Base-by-base conservation (phyloP, 1,140 invertebrate species). In the Hormaphis cornu region DNA sequence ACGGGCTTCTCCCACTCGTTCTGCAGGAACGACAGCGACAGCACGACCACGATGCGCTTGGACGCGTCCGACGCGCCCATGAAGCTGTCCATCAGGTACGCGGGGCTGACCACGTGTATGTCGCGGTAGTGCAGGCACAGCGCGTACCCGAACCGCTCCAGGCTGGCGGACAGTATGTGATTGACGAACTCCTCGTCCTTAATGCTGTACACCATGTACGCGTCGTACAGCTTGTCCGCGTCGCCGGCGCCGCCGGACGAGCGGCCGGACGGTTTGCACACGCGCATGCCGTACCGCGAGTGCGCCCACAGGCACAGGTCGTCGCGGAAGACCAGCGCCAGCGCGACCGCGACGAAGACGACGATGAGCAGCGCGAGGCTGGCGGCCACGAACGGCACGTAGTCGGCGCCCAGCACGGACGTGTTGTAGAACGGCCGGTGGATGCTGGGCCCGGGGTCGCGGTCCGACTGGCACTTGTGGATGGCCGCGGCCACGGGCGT, bases 1-100 rank as follows among this genome's bases (percentile, higher is more conserved):
- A 96, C 93, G 76, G 93, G 93, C 66, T 91, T 84, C 74, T 90
- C 88, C 93, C 93, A 97, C 80, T 95, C 91, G 79, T 91, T 93
- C 78, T 91, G 87, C 26, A 97, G 83, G 80, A 95, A 97, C 81
- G 93, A 93, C 77, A 91, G 90, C 5, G 91, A 93, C 33, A 97
- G 77, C 37, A 97, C 87, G 73, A 97, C 83, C 50, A 97, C 89
- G 20, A 93, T 95, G 74, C 93, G 83, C 72, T 90, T 86, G 22
- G 91, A 93, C 26, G 89, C 89, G 75, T 94, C 91, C 3, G 93
- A 90, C 0, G 91, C 91, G 76, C 95, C 90, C 61, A 91, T 86
- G 44, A 97, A 90, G 1, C 89, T 91, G 76, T 93, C 91, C 2
- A 89, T 72, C 28, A 88, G 14, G 92, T 87, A 72, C 26, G 48